Conservation (phyloP, 2,797 vertebrate species). For the Xenopus petersii region DNA sequence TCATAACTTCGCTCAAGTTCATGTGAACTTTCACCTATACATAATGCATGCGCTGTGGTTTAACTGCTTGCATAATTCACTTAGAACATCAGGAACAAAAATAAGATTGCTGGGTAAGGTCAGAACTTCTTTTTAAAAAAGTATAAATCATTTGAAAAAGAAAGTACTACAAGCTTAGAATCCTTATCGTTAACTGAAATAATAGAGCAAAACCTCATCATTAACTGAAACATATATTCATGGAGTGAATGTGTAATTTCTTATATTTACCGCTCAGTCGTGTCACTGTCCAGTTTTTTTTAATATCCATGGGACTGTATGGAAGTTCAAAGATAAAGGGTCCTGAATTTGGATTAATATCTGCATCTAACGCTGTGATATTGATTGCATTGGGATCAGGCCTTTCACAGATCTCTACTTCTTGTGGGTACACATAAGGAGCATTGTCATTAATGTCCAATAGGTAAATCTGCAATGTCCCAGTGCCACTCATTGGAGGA, state of each 20-base stretch:
- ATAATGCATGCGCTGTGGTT: too few relatives aligned
- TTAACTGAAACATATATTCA: too few relatives aligned
- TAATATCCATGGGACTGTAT: slow-evolving; percentile 74
- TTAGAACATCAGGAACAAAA: too few relatives aligned
- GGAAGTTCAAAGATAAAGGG: slow-evolving; percentile 92
- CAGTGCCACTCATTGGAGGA: slow-evolving; percentile 88
- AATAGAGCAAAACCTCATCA: too few relatives aligned
- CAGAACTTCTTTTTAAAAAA: too few relatives aligned
- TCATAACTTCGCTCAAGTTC: too few relatives aligned
- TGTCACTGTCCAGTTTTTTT: slow-evolving; percentile 90
- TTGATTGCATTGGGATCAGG: slow-evolving; percentile 87
- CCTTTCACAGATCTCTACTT: slow-evolving; percentile 90
- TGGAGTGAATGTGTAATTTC: neutral
- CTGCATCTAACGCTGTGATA: slow-evolving; percentile 89
- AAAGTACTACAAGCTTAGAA: too few relatives aligned
- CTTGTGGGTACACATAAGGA: slow-evolving; percentile 85
- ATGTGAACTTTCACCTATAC: too few relatives aligned
- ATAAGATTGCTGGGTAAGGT: too few relatives aligned
- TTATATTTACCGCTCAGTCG: slow-evolving; percentile 79
- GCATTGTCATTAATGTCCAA: slow-evolving; percentile 96
- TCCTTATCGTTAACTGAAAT: too few relatives aligned
- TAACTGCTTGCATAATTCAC: too few relatives aligned
- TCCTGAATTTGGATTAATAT: slow-evolving; percentile 88
- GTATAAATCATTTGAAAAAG: too few relatives aligned
- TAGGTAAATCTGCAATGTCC: slow-evolving; percentile 89